phyloP scores from a whole-genome alignment of 37 sponge, comb jelly and placozoan species.

The Cliona cf. orientalis region DNA sequence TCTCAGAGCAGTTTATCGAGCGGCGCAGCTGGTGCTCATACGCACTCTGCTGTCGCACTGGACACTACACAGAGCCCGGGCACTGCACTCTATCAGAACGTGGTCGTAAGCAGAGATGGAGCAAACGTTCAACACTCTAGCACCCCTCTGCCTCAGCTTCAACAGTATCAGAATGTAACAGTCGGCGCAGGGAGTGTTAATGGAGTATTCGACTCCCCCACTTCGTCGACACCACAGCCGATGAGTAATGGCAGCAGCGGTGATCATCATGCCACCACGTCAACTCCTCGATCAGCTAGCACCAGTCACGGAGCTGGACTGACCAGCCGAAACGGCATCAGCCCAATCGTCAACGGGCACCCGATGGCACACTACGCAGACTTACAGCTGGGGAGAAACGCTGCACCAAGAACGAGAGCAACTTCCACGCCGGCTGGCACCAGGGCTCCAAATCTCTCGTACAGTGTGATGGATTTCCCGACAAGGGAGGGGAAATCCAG shows the following conservation, averaged over 20 bases:
- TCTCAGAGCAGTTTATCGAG: neutral
- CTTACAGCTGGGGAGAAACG: neutral
- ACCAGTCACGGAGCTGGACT: neutral
- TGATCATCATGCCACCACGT: too few relatives aligned
- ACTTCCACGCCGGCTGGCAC: conserved; percentile 4
- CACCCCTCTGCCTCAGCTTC: neutral
- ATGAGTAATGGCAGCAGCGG: neutral
- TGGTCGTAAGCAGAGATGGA: neutral
- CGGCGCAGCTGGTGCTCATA: too few relatives aligned
- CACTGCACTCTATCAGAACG: conserved; percentile 15
- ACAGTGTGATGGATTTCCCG: conserved; percentile 10
- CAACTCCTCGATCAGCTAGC: conserved; percentile 19
- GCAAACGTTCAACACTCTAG: neutral
- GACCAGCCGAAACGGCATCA: neutral
- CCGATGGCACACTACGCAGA: conserved; percentile 23
- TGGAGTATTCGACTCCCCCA: neutral
- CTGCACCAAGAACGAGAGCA: neutral
- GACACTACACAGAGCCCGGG: neutral
- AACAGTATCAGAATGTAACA: conserved; percentile 34
- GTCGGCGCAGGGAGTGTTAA: conserved; percentile 18
- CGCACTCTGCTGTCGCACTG: neutral
- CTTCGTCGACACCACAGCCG: neutral
- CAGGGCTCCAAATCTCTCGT: neutral
- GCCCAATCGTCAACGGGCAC: neutral
- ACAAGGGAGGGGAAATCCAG: neutral